Conservation (phyloP, 2,888 invertebrate species). For the Auanema sp. region DNA sequence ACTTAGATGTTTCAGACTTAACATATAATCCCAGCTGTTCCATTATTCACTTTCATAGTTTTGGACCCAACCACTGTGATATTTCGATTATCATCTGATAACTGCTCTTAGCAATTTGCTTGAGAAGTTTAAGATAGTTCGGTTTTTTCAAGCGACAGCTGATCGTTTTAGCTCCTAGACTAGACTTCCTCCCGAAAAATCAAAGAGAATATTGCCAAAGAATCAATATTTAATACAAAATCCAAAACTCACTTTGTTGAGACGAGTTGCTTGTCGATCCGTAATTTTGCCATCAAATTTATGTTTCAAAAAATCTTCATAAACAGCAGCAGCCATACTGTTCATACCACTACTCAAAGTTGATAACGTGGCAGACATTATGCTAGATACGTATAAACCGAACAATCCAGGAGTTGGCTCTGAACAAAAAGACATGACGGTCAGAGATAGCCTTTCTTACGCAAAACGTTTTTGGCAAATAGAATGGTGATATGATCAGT, state of each 20-base stretch:
- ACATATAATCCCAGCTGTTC: too few species aligned
- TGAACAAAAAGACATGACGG: constrained; percentile 16
- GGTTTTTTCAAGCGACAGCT: too few species aligned
- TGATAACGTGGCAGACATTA: constrained; percentile 56
- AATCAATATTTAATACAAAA: too few species aligned
- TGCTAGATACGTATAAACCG: constrained; percentile 55
- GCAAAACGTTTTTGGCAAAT: constrained; percentile 48
- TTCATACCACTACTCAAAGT: constrained; percentile 60
- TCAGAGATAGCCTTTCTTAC: constrained; percentile 22
- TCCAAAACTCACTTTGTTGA: constrained; percentile 29
- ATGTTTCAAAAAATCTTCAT: constrained; percentile 56
- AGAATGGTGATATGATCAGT: constrained; percentile 54
- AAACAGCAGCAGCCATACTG: constrained; percentile 55
- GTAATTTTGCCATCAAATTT: constrained; percentile 39
- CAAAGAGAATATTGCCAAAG: neutral
- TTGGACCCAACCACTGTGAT: too few species aligned
- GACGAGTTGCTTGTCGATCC: constrained; percentile 32
- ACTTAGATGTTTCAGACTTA: too few species aligned
- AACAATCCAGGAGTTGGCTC: constrained; percentile 54
- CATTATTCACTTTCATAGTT: too few species aligned
- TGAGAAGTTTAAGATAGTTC: too few species aligned
- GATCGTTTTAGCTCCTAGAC: neutral
- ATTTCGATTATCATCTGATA: too few species aligned
- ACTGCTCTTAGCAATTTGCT: too few species aligned
- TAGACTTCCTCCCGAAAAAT: neutral